Percentiles rank a stretch among this genome's conserved stretches.
Conservation (phyloP, 2,797 vertebrate species). For the Lepidocolaptes lacrymiger region DNA sequence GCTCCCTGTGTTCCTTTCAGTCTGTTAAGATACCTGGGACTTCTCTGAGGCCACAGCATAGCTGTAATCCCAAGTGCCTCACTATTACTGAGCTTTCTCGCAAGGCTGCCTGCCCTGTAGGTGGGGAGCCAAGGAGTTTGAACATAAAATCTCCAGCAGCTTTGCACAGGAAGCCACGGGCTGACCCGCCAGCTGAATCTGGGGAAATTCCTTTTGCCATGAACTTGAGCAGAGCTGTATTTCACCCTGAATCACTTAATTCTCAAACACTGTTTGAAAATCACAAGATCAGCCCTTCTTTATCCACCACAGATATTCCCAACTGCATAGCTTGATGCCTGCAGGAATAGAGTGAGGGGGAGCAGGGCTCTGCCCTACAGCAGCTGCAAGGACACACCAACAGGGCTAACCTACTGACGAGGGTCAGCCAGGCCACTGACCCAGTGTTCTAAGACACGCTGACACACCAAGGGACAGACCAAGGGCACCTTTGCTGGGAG, state of each 20-base stretch:
- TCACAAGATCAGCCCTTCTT: background rate
- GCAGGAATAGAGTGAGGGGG: fast-evolving
- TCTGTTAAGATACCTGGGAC: background rate
- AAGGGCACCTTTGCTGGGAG: background rate
- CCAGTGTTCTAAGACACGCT: too few species aligned
- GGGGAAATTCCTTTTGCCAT: background rate
- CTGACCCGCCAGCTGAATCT: background rate
- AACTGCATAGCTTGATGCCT: background rate
- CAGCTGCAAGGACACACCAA: background rate
- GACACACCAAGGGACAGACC: background rate
- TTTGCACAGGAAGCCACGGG: background rate
- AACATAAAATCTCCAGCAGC: background rate
- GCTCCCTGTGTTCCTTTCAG: background rate
- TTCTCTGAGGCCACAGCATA: background rate
- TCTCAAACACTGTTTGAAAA: background rate
- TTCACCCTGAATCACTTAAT: background rate
- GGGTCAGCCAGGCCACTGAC: background rate
- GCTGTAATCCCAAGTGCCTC: background rate
- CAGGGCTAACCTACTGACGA: background rate
- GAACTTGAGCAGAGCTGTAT: background rate
- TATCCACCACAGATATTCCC: background rate
- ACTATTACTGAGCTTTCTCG: background rate
- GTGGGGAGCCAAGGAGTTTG: background rate
- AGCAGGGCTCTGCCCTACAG: background rate
- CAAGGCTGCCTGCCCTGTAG: background rate